Evolutionary conservation across 2,888 invertebrate species (phyloP), one percentile per base, ranked within the genome.

Genomic region (Tanypteryx hageni): DNA sequence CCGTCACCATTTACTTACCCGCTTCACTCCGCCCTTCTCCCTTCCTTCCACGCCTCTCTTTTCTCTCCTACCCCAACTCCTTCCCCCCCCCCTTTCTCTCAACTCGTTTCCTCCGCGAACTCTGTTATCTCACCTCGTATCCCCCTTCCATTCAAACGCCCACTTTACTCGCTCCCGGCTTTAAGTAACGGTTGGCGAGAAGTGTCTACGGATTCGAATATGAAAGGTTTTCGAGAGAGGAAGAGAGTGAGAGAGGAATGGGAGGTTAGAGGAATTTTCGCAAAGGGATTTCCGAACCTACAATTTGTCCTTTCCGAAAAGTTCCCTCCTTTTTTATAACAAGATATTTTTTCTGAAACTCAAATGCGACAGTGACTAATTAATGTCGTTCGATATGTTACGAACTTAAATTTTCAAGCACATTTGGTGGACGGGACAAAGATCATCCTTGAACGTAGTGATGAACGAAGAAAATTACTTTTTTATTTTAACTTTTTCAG

Each of bases 161-260:
- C 57, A 10, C 9, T 81, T 92, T 44, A 56, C 61, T 57, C 81
- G 18, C 31, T 64, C 76, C 31, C n/a, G 22, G 27, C 89, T 22
- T 89, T 61, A 76, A 76, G 76, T 76, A 76, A 76, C 76, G 11
- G 27, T 76, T 27, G 76, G 27, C 16, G 76, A 76, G 76, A 76
- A 76, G 76, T 13, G 13, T 76, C 10, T 27, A 76, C 27, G 76
- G 76, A 27, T 76, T 27, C 76, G 13, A 14, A 76, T 76, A 27
- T 27, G 10, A 76, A 27, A 76, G 27, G 11, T 76, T 76, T 76
- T 14, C 11, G n/a, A 68, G 68, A 18, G 8, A 22, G 68, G 0
- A 22, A 27, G 11, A 10, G 27, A 10, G 11, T 22, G 10, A 0
- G n/a, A 68, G 68, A 18, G 8, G 68, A 22, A 13, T 13, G 14